Conservation (phyloP, 2,113 vertebrate genomes). For the Siniperca chuatsi region DNA sequence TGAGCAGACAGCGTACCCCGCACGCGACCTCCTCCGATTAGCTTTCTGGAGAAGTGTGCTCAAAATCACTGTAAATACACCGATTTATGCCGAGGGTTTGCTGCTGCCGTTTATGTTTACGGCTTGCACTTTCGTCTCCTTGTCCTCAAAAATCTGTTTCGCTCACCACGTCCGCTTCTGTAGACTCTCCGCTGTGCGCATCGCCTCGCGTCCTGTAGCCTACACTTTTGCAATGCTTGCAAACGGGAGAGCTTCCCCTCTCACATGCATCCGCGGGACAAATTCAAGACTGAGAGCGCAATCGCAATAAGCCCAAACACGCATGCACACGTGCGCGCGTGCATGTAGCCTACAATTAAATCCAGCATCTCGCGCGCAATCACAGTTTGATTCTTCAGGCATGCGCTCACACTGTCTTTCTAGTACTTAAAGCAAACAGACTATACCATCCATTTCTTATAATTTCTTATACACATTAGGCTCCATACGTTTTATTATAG, state of each 20-base stretch:
- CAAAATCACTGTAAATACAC: not conserved
- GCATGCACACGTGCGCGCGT: constrained; percentile 15
- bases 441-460: too few relatives aligned
- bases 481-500: not conserved
- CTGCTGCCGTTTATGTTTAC: not conserved
- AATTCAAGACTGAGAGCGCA: constrained; percentile 73
- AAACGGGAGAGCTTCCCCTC: constrained; percentile 31
- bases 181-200: constrained; percentile 30
- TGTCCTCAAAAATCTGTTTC: constrained; percentile 13
- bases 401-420: constrained; percentile 11
- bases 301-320: constrained; percentile 36
- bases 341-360: constrained; percentile 22
- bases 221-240: constrained; percentile 59
- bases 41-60: constrained; percentile 39
- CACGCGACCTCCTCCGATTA: constrained; percentile 24
- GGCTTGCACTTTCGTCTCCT: constrained; percentile 26
- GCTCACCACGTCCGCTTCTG: constrained; percentile 35
- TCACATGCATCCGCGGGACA: constrained; percentile 77
- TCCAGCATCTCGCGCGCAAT: constrained; percentile 12
- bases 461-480: too few relatives aligned
- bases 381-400: not conserved
- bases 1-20: constrained; percentile 52
- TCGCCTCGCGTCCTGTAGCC: constrained; percentile 9
- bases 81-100: not conserved
- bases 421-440: not conserved